Evolutionary conservation across 2,113 vertebrate genomes (phyloP).

Genomic region (Zeus faber): DNA sequence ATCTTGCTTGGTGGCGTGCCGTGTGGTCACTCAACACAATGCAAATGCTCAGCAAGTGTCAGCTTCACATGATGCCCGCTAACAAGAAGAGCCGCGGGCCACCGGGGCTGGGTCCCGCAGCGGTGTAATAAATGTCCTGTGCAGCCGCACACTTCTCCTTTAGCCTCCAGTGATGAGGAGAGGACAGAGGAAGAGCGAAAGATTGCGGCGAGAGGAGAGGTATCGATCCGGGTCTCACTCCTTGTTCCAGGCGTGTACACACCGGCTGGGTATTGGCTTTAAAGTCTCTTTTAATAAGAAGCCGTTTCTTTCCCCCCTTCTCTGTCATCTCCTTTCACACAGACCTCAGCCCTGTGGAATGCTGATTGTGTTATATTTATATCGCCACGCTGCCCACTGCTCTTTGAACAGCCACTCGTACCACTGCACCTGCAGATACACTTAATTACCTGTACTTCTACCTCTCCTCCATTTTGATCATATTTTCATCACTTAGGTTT

Average conservation of each 20-base stretch:
- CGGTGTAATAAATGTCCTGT: constrained; percentile 52
- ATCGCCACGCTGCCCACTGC: too few relatives aligned
- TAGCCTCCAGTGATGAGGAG: constrained; percentile 44
- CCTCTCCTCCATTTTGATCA: too few relatives aligned
- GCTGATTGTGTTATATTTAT: too few relatives aligned
- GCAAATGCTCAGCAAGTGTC: constrained; percentile 43
- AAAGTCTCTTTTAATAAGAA: constrained; percentile 55
- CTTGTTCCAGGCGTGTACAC: constrained; percentile 57
- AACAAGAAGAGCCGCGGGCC: constrained; percentile 42
- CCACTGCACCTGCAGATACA: too few relatives aligned
- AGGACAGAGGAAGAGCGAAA: constrained; percentile 5
- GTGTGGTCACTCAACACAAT: constrained; percentile 6
- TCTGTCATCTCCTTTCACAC: constrained; percentile 17
- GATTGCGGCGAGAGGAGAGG: constrained; percentile 12
- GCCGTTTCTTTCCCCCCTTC: constrained; percentile 32
- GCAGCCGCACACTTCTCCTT: constrained; percentile 34
- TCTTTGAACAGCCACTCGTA: too few relatives aligned
- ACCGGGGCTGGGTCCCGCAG: constrained; percentile 33
- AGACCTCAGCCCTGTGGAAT: constrained; percentile 6
- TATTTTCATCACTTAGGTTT: too few relatives aligned
- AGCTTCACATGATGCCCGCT: constrained; percentile 23
- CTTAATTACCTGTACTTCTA: too few relatives aligned
- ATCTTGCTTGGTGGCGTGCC: background rate
- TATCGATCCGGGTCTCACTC: constrained; percentile 51
- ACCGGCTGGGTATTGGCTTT: constrained; percentile 48